Conservation (phyloP, 1,140 invertebrate genomes). For the Leptoteleia sp. region DNA sequence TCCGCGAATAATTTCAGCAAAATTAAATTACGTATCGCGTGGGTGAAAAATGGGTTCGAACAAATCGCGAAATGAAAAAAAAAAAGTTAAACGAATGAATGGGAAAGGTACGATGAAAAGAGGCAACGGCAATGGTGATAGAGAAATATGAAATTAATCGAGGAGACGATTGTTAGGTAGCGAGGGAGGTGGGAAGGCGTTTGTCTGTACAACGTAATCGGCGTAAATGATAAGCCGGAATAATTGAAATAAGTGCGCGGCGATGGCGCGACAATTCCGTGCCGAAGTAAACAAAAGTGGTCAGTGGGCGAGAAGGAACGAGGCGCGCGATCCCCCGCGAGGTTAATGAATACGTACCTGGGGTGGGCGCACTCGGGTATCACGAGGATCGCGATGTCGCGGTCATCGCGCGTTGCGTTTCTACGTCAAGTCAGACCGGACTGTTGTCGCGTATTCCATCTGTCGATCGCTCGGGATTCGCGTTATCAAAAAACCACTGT, state of each 20-base stretch:
- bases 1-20: no score
- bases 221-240: no score
- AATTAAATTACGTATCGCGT: not conserved
- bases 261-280: not conserved
- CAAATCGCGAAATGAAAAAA: not conserved
- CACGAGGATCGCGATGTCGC: constrained; percentile 5
- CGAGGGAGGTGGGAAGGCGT: no score
- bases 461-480: constrained; percentile 22
- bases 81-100: no score
- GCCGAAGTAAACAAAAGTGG: constrained; percentile 7
- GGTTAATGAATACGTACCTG: constrained; percentile 30
- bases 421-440: constrained; percentile 6
- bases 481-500: constrained; percentile 50
- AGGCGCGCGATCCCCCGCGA: constrained; percentile 4
- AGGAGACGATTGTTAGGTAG: no score
- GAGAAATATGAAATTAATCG: no score
- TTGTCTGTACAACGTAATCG: no score
- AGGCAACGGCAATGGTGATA: no score
- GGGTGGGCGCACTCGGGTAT: constrained; percentile 16
- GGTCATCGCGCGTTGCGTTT: constrained; percentile 13
- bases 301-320: constrained; percentile 1
- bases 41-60: not conserved
- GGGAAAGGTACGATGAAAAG: no score
- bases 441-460: constrained; percentile 31
- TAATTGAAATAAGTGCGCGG: no score